Conservation (phyloP, 2,113 vertebrate genomes). For the Procavia capensis region DNA sequence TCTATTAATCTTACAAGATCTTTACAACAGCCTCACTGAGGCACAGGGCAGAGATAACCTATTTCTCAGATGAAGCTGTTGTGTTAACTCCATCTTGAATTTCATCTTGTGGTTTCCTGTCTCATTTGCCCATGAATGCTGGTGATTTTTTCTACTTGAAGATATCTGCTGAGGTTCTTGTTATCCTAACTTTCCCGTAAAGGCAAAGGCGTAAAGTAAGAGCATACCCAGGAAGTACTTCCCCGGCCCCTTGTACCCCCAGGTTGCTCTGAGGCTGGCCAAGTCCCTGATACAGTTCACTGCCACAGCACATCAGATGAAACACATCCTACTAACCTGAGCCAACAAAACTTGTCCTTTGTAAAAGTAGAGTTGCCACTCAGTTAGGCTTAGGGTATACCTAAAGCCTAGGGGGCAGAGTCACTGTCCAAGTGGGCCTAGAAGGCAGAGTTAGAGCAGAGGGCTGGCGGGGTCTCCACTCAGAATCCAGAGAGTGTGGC, state of each 20-base stretch:
- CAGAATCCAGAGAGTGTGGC: too few relatives aligned
- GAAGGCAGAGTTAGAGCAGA: too few relatives aligned
- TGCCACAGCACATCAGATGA: background rate
- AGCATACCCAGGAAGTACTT: background rate
- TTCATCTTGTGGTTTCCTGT: background rate
- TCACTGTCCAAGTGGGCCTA: too few relatives aligned
- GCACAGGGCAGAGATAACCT: background rate
- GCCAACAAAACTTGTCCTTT: constrained; percentile 55
- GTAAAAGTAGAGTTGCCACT: too few relatives aligned
- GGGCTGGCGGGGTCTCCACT: too few relatives aligned
- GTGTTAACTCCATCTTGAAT: background rate
- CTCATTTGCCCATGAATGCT: background rate
- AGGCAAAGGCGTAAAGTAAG: background rate
- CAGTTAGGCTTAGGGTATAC: too few relatives aligned
- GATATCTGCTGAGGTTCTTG: background rate
- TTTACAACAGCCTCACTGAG: background rate
- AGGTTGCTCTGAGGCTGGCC: background rate
- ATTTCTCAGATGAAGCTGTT: background rate
- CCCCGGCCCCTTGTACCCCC: background rate
- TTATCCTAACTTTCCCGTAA: background rate
- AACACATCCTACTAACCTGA: background rate
- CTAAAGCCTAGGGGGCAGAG: too few relatives aligned
- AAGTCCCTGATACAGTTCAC: background rate
- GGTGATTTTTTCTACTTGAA: background rate
- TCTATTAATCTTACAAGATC: background rate